phyloP scores from a whole-genome alignment of 2,113 vertebrate species.

The Ciconia stormi region DNA sequence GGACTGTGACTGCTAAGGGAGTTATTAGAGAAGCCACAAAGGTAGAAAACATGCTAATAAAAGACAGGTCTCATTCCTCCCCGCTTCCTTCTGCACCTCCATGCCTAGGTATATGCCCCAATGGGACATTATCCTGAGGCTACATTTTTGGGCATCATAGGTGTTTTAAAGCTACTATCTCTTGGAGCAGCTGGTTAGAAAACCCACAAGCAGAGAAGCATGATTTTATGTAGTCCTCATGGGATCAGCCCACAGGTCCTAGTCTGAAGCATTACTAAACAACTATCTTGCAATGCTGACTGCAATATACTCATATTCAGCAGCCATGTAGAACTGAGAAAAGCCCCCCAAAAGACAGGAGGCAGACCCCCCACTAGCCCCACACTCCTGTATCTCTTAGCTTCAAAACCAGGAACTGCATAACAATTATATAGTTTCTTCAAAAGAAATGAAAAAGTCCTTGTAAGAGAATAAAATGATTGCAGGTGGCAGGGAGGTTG shows the following conservation, averaged over 20 bases:
- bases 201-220: neutral
- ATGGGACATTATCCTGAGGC: neutral
- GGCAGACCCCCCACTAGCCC: too few relatives aligned
- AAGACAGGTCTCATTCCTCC: neutral
- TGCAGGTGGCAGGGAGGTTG: neutral
- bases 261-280: neutral
- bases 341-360: neutral
- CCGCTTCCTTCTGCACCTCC: fast-evolving
- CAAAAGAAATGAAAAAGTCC: neutral
- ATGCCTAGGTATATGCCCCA: neutral
- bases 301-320: neutral
- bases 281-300: neutral
- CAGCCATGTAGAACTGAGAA: neutral
- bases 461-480: neutral
- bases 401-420: neutral
- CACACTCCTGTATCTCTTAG: neutral
- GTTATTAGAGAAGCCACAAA: neutral
- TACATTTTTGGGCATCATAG: neutral
- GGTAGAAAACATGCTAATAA: neutral
- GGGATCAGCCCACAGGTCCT: neutral
- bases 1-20: neutral
- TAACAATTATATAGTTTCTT: neutral
- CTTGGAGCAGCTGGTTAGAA: neutral
- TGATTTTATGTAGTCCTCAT: neutral
- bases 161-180: neutral